Conservation (phyloP, 2,113 vertebrate genomes). For the Setophaga kirtlandii region DNA sequence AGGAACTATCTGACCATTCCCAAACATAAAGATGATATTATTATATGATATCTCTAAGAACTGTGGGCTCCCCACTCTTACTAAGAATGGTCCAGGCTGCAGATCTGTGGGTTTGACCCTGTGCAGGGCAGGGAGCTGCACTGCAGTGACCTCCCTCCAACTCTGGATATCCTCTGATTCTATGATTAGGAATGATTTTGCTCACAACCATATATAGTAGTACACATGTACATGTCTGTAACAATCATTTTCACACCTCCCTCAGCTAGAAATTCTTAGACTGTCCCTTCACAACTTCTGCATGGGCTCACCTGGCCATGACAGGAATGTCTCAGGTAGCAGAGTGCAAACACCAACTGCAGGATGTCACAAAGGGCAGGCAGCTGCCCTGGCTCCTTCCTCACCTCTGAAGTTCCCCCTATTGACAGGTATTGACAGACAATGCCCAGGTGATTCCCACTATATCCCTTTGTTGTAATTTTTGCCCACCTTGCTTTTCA, state of each 20-base stretch:
- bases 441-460: not conserved
- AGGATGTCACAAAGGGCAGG: not conserved
- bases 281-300: not conserved
- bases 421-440: slow-evolving; percentile 6
- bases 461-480: not conserved
- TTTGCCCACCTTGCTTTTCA: slow-evolving; percentile 51
- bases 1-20: not conserved
- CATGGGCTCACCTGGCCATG: not conserved
- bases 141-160: not conserved
- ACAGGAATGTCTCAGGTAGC: not conserved
- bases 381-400: not conserved
- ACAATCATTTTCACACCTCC: not conserved
- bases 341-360: not conserved
- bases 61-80: not conserved
- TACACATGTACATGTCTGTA: accelerated
- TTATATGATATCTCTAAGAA: not conserved
- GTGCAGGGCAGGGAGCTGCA: not conserved
- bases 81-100: not conserved
- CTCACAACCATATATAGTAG: not conserved
- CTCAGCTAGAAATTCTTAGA: not conserved
- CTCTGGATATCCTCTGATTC: not conserved
- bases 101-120: not conserved
- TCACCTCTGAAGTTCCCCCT: slow-evolving; percentile 14
- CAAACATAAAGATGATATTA: not conserved
- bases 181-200: not conserved